Conservation (phyloP, 2,797 vertebrate genomes). For the Buceros bicornis region DNA sequence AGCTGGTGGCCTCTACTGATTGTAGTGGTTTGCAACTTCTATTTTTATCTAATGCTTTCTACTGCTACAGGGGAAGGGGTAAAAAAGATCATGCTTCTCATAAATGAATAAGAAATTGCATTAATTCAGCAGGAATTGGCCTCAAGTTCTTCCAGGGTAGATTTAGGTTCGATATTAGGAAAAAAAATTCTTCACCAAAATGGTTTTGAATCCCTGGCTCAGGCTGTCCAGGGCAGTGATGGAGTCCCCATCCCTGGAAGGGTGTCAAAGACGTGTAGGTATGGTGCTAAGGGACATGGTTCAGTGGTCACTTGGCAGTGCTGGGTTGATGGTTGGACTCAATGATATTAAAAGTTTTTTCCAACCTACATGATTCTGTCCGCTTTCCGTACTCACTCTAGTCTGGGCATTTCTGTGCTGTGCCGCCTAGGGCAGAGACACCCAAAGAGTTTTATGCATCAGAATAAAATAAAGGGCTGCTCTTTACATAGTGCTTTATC, state of each 20-base stretch:
- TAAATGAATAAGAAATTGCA: not conserved
- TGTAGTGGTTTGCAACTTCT: fast-evolving
- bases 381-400: fast-evolving
- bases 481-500: not conserved
- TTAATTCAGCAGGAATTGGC: not conserved
- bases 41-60: not conserved
- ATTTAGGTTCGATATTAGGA: not conserved
- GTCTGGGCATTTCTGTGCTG: not conserved
- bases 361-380: not conserved
- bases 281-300: not conserved
- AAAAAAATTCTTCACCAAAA: not conserved
- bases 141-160: not conserved
- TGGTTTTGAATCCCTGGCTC: not conserved
- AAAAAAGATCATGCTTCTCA: not conserved
- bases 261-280: not conserved
- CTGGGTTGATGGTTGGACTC: not conserved
- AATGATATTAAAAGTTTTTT: not conserved
- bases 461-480: not conserved
- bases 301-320: not conserved
- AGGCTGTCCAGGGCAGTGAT: not conserved
- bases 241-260: not conserved
- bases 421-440: fast-evolving
- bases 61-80: not conserved
- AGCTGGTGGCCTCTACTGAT: not conserved
- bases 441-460: no score